These are phyloP conservation scores for Brachypalpus laphriformis DNA, from an alignment of 2,888 invertebrate genomes.

Conservation along the genomic window DNA sequence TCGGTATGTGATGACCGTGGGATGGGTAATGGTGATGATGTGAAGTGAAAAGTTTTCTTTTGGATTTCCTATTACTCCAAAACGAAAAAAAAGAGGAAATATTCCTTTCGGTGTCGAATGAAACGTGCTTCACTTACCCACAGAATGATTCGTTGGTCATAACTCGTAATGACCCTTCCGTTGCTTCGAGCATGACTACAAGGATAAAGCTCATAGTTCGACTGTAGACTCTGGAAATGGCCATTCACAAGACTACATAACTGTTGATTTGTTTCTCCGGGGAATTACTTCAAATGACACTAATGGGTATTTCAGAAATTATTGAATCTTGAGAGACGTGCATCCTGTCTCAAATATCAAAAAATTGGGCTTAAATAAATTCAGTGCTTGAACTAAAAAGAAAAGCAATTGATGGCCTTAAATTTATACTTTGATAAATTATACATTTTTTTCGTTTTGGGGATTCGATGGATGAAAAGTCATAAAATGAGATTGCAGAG, in stretches of 20 bases:
- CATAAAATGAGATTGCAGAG: too few relatives aligned
- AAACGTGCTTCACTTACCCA: slow-evolving; percentile 16
- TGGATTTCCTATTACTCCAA: background rate
- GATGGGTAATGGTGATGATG: background rate
- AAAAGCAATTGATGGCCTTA: too few relatives aligned
- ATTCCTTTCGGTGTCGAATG: background rate
- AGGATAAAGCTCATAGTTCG: background rate
- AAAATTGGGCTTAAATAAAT: background rate
- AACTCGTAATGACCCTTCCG: slow-evolving; percentile 17
- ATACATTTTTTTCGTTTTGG: too few relatives aligned
- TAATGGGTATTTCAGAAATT: background rate
- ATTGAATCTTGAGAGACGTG: background rate
- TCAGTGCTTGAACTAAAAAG: background rate
- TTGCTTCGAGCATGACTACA: background rate
- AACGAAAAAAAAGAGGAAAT: background rate
- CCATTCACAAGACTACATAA: background rate
- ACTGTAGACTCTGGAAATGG: background rate
- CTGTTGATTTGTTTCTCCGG: background rate
- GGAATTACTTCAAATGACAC: background rate
- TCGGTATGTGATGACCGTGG: background rate
- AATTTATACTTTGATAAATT: too few relatives aligned
- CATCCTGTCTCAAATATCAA: too few relatives aligned
- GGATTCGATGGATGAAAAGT: too few relatives aligned
- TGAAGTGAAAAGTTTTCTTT: background rate
- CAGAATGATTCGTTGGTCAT: slow-evolving; percentile 27